Base-by-base conservation (phyloP, 2,888 invertebrate species). In the Ectobius pallidus region DNA sequence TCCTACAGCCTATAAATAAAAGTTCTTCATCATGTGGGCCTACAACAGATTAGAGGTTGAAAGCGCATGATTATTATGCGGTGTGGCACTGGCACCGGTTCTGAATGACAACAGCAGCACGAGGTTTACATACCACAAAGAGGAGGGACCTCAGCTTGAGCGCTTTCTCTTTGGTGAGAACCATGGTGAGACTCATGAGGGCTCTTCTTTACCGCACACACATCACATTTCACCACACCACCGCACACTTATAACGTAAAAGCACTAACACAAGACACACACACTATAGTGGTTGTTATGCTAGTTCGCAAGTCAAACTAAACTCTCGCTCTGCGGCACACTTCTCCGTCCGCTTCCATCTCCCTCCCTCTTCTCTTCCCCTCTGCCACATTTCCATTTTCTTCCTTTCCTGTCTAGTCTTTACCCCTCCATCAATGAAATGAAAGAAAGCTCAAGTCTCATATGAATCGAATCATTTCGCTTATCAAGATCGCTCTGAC, bases 61-160 rank as follows among this genome's bases (percentile, higher is more conserved):
- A n/a, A n/a, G n/a, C n/a, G n/a, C n/a, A n/a, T n/a, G n/a, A n/a
- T n/a, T n/a, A n/a, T n/a, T n/a, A n/a, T n/a, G n/a, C n/a, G n/a
- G n/a, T n/a, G n/a, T n/a, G n/a, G n/a, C n/a, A n/a, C n/a, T n/a
- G n/a, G n/a, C n/a, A n/a, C n/a, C n/a, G n/a, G n/a, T n/a, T n/a
- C n/a, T n/a, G n/a, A n/a, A n/a, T n/a, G n/a, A n/a, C n/a, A n/a
- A n/a, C n/a, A n/a, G n/a, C n/a, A n/a, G n/a, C n/a, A n/a, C n/a
- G n/a, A n/a, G n/a, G 1, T 27, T 9, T 49, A 74, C 75, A 27
- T 75, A 76, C 76, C 76, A 73, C 63, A 62, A 76, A 75, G 32
- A 75, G 72, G 25, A 76, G 73, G 18, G 76, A 76, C 61, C 75
- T 70, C 65, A 76, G 58, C 58, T 73, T 73, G 11, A 71, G 69